These are phyloP conservation scores for Orchestia grillus DNA, from an alignment of 1,140 invertebrate genomes.

Conservation along the genomic window DNA sequence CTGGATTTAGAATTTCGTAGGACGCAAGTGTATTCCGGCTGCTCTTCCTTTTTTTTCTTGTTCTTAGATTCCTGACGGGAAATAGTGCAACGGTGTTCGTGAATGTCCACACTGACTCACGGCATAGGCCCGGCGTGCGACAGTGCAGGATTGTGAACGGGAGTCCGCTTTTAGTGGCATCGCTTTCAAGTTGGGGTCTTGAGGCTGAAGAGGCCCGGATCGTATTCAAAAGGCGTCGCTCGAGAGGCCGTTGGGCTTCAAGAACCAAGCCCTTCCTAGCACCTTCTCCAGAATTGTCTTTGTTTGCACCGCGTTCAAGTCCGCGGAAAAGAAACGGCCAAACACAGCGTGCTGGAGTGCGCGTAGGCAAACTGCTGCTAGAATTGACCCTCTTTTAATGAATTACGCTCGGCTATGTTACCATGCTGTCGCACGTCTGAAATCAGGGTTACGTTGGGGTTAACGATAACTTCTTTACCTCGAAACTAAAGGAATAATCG, in stretches of 20 bases:
- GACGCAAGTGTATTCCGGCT: too few relatives aligned
- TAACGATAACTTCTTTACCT: too few relatives aligned
- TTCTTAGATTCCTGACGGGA: too few relatives aligned
- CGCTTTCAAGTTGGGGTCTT: constrained; percentile 12
- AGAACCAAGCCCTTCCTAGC: constrained; percentile 10
- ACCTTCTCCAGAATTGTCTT: constrained; percentile 33
- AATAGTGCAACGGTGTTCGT: not conserved
- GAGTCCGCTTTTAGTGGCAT: not conserved
- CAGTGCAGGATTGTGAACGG: not conserved
- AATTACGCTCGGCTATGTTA: not conserved
- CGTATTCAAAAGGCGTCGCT: constrained; percentile 43
- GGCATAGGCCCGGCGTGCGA: not conserved
- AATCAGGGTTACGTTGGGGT: not conserved
- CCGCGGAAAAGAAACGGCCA: not conserved
- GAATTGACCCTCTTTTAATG: not conserved
- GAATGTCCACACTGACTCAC: not conserved
- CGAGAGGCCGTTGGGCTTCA: not conserved
- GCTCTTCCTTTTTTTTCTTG: too few relatives aligned
- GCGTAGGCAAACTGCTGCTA: not conserved
- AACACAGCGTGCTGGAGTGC: not conserved
- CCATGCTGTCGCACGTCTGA: not conserved
- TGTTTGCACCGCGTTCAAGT: constrained; percentile 22
- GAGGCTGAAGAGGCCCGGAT: not conserved
- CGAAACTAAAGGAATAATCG: too few relatives aligned
- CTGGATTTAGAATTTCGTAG: too few relatives aligned